Percentiles rank a stretch among this genome's conserved stretches.
Conservation (phyloP, 2,888 invertebrate species). For the Troides oblongomaculatus region DNA sequence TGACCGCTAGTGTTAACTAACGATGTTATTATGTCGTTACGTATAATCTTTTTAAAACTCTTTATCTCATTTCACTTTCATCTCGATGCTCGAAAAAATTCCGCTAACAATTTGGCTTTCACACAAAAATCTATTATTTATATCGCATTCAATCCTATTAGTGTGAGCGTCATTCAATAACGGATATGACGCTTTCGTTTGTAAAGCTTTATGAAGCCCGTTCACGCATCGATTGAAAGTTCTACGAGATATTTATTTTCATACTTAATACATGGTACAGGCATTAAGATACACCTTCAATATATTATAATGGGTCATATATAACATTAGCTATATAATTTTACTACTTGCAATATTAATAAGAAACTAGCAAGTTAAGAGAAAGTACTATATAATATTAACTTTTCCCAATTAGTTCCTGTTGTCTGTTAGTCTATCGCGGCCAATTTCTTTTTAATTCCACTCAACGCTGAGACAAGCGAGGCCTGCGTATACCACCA, state of each 20-base stretch:
- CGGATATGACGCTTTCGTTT: constrained; percentile 3
- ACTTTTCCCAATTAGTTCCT: too few relatives aligned
- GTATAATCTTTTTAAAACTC: constrained; percentile 12
- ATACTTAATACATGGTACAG: too few relatives aligned
- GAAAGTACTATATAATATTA: too few relatives aligned
- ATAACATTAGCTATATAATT: too few relatives aligned
- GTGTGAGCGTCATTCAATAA: constrained; percentile 9
- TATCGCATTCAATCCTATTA: constrained; percentile 10
- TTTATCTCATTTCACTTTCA: constrained; percentile 17
- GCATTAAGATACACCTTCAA: too few relatives aligned
- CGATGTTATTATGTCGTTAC: constrained; percentile 10
- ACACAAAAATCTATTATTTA: constrained; percentile 20
- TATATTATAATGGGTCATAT: too few relatives aligned
- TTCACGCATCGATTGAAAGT: not conserved
- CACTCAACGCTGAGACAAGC: too few relatives aligned
- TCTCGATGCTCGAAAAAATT: constrained; percentile 10
- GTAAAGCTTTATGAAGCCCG: not conserved
- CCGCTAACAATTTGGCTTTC: constrained; percentile 15
- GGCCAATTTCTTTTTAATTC: too few relatives aligned
- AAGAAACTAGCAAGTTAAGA: too few relatives aligned
- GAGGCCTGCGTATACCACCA: too few relatives aligned
- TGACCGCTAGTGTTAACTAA: not conserved
- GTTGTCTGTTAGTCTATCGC: too few relatives aligned
- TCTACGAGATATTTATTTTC: not conserved
- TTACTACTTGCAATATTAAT: too few relatives aligned